Evolutionary conservation across 2,113 vertebrate species (phyloP).

Genomic region (Dryoscopus gambensis): DNA sequence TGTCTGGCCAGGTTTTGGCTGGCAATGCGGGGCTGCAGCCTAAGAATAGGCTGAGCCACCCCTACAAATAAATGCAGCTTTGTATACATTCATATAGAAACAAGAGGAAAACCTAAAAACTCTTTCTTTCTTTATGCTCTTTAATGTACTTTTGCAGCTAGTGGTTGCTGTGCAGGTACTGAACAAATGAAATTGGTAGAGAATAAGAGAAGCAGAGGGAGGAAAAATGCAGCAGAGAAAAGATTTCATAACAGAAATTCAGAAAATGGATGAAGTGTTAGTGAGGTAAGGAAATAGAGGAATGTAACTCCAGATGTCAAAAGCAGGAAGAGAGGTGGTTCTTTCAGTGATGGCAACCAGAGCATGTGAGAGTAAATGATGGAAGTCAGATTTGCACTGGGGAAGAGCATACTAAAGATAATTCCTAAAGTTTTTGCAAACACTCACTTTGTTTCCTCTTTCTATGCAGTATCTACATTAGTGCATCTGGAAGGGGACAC

Average conservation of each 20-base stretch:
- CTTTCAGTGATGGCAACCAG: background rate
- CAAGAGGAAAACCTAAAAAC: rapidly evolving
- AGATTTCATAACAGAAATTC: background rate
- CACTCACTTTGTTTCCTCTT: background rate
- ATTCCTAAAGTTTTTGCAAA: background rate
- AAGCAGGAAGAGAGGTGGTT: background rate
- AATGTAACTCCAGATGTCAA: background rate
- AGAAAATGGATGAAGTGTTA: background rate
- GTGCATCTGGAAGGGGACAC: background rate
- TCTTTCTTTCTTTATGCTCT: background rate
- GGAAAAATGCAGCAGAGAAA: background rate
- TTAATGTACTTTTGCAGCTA: background rate
- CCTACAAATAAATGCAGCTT: background rate
- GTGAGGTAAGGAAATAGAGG: background rate
- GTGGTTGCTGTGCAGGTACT: background rate
- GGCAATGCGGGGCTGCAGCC: too few relatives aligned
- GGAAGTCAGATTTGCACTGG: background rate
- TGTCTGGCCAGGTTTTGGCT: too few relatives aligned
- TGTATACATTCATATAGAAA: background rate
- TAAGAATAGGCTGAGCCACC: too few relatives aligned
- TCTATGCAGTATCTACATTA: background rate
- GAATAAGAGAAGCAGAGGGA: background rate
- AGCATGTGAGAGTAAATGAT: background rate
- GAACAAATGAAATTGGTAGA: background rate
- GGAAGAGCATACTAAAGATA: background rate